Evolutionary conservation across 2,113 vertebrate species (phyloP).

Genomic region (Chionis minor): DNA sequence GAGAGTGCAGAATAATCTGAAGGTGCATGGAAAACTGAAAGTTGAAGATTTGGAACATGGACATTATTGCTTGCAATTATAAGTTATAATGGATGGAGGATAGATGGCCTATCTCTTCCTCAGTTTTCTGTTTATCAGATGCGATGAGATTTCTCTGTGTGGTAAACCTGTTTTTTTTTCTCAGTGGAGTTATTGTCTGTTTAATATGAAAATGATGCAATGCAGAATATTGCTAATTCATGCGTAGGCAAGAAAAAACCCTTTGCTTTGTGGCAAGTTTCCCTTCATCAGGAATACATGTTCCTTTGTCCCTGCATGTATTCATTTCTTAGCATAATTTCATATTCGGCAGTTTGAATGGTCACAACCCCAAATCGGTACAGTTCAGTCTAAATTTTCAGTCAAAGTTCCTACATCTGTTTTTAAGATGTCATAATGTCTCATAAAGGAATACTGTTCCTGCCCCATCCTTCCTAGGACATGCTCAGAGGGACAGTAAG

Average conservation of each 20-base stretch:
- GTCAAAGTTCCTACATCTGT: background rate
- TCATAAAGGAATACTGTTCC: background rate
- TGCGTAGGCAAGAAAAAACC: background rate
- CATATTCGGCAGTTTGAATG: background rate
- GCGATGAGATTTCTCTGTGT: background rate
- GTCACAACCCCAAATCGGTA: background rate
- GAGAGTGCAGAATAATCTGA: background rate
- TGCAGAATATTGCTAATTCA: background rate
- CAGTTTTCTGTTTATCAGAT: background rate
- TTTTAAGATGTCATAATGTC: background rate
- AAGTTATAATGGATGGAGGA: background rate
- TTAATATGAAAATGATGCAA: constrained; percentile 43
- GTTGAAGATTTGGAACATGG: background rate
- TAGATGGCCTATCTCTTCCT: background rate
- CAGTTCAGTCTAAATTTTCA: background rate
- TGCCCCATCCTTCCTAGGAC: background rate
- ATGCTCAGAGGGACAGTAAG: background rate
- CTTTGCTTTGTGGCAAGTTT: background rate
- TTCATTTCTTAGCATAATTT: background rate
- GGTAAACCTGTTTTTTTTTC: constrained; percentile 13
- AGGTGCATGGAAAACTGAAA: background rate
- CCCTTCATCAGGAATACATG: background rate
- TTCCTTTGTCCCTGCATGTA: background rate
- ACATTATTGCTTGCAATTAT: background rate
- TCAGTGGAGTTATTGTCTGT: constrained; percentile 13